phyloP scores from a whole-genome alignment of 1,140 invertebrate genomes.

The Oreohelix idahoensis region DNA sequence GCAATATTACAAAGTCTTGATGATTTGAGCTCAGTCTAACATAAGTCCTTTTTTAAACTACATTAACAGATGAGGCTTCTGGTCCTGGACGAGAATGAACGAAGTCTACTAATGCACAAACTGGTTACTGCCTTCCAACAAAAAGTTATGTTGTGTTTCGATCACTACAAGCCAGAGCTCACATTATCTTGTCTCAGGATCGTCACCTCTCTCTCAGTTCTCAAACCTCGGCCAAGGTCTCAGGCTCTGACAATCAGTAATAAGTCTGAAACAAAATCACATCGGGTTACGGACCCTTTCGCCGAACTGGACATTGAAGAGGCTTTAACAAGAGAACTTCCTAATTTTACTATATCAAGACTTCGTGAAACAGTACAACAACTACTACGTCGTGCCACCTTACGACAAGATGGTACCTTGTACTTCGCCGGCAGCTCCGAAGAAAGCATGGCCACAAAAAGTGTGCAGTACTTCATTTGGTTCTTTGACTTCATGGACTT shows the following conservation, averaged over 20 bases:
- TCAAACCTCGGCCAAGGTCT: constrained; percentile 9
- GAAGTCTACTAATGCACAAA: constrained; percentile 58
- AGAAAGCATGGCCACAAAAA: constrained; percentile 42
- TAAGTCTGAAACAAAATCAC: not conserved
- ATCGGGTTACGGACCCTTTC: constrained; percentile 15
- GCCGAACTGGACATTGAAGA: constrained; percentile 30
- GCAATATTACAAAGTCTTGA: too few relatives aligned
- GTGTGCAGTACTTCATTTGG: constrained; percentile 65
- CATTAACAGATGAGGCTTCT: constrained; percentile 58
- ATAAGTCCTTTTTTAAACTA: too few relatives aligned
- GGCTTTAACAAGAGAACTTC: constrained; percentile 27
- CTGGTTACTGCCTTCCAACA: constrained; percentile 64
- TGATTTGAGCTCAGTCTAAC: too few relatives aligned
- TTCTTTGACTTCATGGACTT: constrained; percentile 66
- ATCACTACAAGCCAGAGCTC: constrained; percentile 60
- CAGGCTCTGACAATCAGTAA: not conserved
- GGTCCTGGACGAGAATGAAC: constrained; percentile 57
- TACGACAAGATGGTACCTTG: constrained; percentile 50
- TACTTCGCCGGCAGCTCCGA: constrained; percentile 39
- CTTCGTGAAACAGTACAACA: constrained; percentile 53
- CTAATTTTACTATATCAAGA: constrained; percentile 53
- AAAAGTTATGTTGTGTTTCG: constrained; percentile 57
- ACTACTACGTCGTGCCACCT: constrained; percentile 45
- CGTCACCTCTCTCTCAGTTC: constrained; percentile 40
- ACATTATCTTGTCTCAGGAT: constrained; percentile 54